These are phyloP conservation scores for Cossypha niveicapilla DNA, from an alignment of 2,797 vertebrate genomes.

Conservation along the genomic window DNA sequence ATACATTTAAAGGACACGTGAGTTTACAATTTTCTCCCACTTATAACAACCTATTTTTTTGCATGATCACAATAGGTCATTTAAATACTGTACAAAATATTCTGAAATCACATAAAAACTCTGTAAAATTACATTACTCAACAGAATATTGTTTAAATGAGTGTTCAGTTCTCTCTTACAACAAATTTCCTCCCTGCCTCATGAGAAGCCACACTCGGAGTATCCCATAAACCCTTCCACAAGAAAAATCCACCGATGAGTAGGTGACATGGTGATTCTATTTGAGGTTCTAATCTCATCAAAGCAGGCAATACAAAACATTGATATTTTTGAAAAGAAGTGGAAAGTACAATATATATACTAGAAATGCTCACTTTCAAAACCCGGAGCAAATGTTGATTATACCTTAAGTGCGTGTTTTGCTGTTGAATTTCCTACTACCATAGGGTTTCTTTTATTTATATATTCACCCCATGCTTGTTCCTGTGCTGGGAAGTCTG, in stretches of 20 bases:
- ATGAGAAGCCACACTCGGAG: background rate
- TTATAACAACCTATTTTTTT: background rate
- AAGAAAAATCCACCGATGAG: background rate
- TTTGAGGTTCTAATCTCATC: background rate
- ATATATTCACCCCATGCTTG: accelerated
- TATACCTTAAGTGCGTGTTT: background rate
- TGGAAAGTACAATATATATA: background rate
- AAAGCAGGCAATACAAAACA: background rate
- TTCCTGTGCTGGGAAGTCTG: background rate
- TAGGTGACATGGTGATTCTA: background rate
- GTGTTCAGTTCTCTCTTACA: background rate
- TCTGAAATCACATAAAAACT: background rate
- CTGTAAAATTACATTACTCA: background rate
- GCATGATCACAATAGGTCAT: background rate
- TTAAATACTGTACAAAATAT: background rate
- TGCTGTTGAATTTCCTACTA: background rate
- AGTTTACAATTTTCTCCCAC: background rate
- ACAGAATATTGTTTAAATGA: background rate
- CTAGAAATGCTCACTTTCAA: background rate
- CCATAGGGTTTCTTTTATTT: background rate
- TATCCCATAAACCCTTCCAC: background rate
- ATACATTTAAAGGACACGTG: background rate
- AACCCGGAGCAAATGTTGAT: background rate
- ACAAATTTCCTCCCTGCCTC: background rate
- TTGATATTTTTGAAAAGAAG: background rate